phyloP scores from a whole-genome alignment of 2,888 invertebrate genomes.

The Lithophane leautieri region DNA sequence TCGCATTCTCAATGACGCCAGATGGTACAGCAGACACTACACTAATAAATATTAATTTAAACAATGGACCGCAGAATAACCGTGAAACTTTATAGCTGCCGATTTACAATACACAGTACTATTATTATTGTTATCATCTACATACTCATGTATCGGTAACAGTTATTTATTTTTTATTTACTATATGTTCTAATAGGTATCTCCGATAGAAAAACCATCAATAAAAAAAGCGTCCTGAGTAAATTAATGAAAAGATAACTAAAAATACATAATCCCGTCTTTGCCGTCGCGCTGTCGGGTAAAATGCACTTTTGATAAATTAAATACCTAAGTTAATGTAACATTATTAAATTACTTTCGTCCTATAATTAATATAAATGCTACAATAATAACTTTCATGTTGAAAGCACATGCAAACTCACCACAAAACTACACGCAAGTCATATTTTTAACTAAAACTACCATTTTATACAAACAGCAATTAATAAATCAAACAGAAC shows the following conservation, averaged over 20 bases:
- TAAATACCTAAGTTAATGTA: not conserved
- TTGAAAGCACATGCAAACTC: slow-evolving; percentile 40
- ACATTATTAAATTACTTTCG: not conserved
- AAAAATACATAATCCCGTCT: not conserved
- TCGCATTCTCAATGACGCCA: not conserved
- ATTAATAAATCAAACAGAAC: slow-evolving; percentile 23
- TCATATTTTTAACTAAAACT: slow-evolving; percentile 14
- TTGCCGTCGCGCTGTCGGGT: not conserved
- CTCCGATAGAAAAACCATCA: not conserved
- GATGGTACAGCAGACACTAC: not conserved
- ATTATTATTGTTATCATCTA: not conserved
- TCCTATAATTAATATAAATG: not conserved
- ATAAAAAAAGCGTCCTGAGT: not conserved
- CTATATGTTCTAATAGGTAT: not conserved
- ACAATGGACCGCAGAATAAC: not conserved
- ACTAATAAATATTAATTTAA: slow-evolving; percentile 19
- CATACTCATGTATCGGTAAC: not conserved
- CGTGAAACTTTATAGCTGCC: slow-evolving; percentile 4
- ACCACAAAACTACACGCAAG: slow-evolving; percentile 8
- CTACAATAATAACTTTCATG: slow-evolving; percentile 8
- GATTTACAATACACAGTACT: not conserved
- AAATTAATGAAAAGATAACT: not conserved
- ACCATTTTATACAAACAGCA: slow-evolving; percentile 13
- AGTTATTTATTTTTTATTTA: not conserved
- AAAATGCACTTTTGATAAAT: not conserved